A percentile compares a stretch with the other conserved stretches of the same genome.
Evolutionary conservation across 1,140 invertebrate genomes (phyloP).

Genomic region (Diorhabda carinulata): DNA sequence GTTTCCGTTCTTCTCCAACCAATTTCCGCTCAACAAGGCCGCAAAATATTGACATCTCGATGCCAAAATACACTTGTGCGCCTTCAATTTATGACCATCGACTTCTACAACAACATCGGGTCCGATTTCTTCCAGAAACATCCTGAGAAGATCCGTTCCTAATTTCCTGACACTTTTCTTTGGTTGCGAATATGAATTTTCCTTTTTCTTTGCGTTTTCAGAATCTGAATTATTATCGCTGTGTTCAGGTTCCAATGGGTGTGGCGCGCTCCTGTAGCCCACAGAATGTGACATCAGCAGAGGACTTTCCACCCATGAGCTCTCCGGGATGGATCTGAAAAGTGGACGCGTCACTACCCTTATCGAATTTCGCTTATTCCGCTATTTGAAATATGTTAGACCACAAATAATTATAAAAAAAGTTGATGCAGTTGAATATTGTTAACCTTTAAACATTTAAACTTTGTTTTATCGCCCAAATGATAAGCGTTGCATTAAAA

Average conservation of each 20-base stretch:
- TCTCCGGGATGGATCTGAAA: slow-evolving; percentile 53
- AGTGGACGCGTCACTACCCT: background rate
- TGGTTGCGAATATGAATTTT: slow-evolving; percentile 38
- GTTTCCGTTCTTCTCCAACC: slow-evolving; percentile 74
- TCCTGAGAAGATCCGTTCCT: slow-evolving; percentile 79
- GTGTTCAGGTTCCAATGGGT: slow-evolving; percentile 41
- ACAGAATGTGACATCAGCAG: slow-evolving; percentile 57
- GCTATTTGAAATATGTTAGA: too few species aligned
- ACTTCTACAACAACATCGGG: slow-evolving; percentile 77
- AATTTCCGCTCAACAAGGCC: slow-evolving; percentile 79
- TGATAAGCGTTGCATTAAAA: too few species aligned
- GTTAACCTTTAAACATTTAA: too few species aligned
- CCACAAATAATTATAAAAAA: too few species aligned
- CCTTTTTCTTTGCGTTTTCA: slow-evolving; percentile 19
- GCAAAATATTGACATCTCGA: slow-evolving; percentile 89
- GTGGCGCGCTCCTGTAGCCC: slow-evolving; percentile 47
- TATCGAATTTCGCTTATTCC: too few species aligned
- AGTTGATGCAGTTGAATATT: too few species aligned
- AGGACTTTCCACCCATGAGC: slow-evolving; percentile 62
- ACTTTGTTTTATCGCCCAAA: too few species aligned
- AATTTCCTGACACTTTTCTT: slow-evolving; percentile 55
- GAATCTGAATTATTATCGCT: slow-evolving; percentile 26
- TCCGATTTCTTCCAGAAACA: slow-evolving; percentile 84
- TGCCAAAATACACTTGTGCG: slow-evolving; percentile 85
- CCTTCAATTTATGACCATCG: slow-evolving; percentile 70